Evolutionary conservation across 2,797 vertebrate genomes (phyloP).

Genomic region (Xiphorhynchus erythropygius): DNA sequence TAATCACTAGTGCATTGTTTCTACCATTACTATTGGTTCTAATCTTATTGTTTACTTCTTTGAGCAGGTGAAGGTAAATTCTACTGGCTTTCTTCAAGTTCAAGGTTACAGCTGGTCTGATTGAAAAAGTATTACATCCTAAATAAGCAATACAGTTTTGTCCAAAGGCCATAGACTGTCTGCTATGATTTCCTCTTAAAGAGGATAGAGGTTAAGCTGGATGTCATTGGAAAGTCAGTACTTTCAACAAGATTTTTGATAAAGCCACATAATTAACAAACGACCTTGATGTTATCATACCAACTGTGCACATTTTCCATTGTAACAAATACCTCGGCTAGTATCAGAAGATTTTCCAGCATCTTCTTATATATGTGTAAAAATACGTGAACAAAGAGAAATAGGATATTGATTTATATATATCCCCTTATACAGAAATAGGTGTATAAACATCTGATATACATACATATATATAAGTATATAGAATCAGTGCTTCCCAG

Average conservation of each 20-base stretch:
- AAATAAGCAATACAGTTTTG: slow-evolving; percentile 13
- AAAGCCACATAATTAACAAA: slow-evolving; percentile 60
- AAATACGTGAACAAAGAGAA: not conserved
- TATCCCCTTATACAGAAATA: not conserved
- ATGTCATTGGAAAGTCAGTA: slow-evolving; percentile 51
- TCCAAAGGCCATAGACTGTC: not conserved
- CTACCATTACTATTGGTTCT: not conserved
- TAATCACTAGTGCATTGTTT: not conserved
- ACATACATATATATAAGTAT: too few relatives aligned
- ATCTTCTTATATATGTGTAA: not conserved
- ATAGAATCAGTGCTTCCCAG: not conserved
- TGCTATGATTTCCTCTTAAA: not conserved
- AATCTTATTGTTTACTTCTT: slow-evolving; percentile 1
- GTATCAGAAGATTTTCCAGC: not conserved
- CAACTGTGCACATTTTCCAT: slow-evolving; percentile 5
- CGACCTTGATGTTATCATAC: slow-evolving; percentile 48
- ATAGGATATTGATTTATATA: not conserved
- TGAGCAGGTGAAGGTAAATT: slow-evolving; percentile 5
- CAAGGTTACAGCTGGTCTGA: slow-evolving; percentile 16
- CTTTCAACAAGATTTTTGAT: slow-evolving; percentile 62
- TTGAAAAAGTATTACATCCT: not conserved
- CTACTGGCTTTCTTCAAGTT: not conserved
- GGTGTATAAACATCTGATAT: not conserved
- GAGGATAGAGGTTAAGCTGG: not conserved
- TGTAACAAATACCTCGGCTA: not conserved